These are phyloP conservation scores for Mormoops blainvillei DNA, from an alignment of 2,113 vertebrate species.

Conservation along the genomic window DNA sequence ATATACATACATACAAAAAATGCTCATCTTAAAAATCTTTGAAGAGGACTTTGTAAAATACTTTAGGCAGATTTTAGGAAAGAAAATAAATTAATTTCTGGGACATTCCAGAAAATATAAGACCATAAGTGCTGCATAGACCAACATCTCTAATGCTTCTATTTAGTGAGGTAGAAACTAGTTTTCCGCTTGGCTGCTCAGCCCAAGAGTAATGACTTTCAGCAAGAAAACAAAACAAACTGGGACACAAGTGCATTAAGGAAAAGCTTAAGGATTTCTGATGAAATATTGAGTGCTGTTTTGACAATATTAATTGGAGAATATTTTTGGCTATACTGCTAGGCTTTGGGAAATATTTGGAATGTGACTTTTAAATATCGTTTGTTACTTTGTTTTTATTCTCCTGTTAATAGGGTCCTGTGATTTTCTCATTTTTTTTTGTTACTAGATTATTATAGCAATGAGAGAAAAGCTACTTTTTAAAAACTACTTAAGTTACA, in stretches of 20 bases:
- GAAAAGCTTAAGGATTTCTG: slow-evolving; percentile 32
- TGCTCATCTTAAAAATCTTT: not conserved
- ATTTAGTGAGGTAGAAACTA: slow-evolving; percentile 73
- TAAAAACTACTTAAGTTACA: not conserved
- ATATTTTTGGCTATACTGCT: not conserved
- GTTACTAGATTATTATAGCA: not conserved
- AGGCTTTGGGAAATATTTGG: not conserved
- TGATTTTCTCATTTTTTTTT: not conserved
- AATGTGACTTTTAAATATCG: not conserved
- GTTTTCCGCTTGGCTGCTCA: slow-evolving; percentile 78
- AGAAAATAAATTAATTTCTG: slow-evolving; percentile 37
- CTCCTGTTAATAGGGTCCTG: not conserved
- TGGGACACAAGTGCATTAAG: slow-evolving; percentile 49
- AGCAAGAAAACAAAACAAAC: slow-evolving; percentile 58
- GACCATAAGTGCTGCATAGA: slow-evolving; percentile 12
- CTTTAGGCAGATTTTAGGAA: not conserved
- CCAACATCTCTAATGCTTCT: slow-evolving; percentile 55
- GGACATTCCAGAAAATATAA: slow-evolving; percentile 8
- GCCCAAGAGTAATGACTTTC: slow-evolving; percentile 71
- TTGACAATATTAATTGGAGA: not conserved
- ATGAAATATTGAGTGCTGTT: not conserved
- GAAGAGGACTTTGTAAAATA: not conserved
- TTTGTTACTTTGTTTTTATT: not conserved
- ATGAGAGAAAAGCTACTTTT: not conserved
- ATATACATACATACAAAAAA: not conserved